Evolutionary conservation across 2,797 vertebrate species (phyloP).

Genomic region (Chelon auratus): DNA sequence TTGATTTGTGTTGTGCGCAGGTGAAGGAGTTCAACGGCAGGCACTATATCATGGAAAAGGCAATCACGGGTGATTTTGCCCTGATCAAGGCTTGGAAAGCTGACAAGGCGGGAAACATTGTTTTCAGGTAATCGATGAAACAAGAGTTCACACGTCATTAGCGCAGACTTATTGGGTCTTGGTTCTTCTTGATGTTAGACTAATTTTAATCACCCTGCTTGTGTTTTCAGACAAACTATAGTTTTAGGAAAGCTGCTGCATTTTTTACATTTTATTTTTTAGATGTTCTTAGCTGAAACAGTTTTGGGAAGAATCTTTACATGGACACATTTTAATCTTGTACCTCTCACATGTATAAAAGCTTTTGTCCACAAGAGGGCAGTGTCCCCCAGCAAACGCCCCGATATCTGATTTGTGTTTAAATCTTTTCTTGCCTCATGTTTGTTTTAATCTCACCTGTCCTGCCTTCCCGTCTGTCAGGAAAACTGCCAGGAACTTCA

Average conservation of each 20-base stretch:
- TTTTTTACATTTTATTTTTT: not conserved
- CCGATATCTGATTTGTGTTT: not conserved
- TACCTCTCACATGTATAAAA: constrained; percentile 42
- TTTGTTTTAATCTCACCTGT: constrained; percentile 6
- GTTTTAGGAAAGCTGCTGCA: not conserved
- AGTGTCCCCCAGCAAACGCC: constrained; percentile 53
- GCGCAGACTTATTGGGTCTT: not conserved
- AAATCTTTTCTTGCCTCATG: not conserved
- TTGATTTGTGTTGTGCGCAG: constrained; percentile 73
- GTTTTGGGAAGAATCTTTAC: not conserved
- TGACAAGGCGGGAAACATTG: constrained; percentile 93
- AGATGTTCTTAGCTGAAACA: not conserved
- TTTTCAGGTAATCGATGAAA: constrained; percentile 90
- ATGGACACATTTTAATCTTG: not conserved
- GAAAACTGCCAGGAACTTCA: constrained; percentile 98
- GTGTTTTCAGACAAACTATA: constrained; percentile 36
- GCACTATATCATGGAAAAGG: constrained; percentile 93
- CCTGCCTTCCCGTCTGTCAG: constrained; percentile 70
- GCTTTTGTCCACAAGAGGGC: constrained; percentile 78
- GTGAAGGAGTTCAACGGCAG: constrained; percentile 92
- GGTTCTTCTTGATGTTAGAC: not conserved
- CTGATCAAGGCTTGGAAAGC: constrained; percentile 98
- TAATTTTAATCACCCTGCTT: constrained; percentile 16
- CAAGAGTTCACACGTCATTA: not conserved
- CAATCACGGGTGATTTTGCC: constrained; percentile 96